Base-by-base conservation (phyloP, 2,888 invertebrate species). In the Mesorhabditis spiculigera region DNA sequence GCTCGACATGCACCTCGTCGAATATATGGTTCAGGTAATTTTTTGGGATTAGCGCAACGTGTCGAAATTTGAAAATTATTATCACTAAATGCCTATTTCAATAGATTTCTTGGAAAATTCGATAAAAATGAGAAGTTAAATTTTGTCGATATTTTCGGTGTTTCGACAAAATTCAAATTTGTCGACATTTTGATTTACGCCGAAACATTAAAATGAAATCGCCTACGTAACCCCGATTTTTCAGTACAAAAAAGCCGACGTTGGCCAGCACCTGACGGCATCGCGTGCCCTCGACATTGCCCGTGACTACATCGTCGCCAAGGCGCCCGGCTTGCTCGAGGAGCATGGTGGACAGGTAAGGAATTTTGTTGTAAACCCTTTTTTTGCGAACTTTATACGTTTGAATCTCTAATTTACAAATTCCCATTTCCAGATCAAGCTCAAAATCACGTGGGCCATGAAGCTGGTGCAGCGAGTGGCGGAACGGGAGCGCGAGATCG, bases 371-470 rank as follows among this genome's bases (percentile, higher is more conserved):
- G 28, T 28, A 28, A 28, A 28, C 28, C 28, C 28, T 28, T 28
- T 28, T 28, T 28, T 28, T 28, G 28, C 28, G 28, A 28, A 28
- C 28, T 28, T 28, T 28, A 28, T 28, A 28, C 28, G 28, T 28
- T 28, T 28, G 1, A 28, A 28, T 28, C 28, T 50, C 58, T 50
- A n/a, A 50, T 13, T 10, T 50, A 50, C 8, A 3, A 50, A 50
- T 50, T 50, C 44, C 79, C 28, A 13, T 50, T 50, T 50, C 58
- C n/a, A 50, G 58, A n/a, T 87, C n/a, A 86, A 85, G 50, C 80
- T 87, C 42, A 87, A 86, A 73, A 75, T 83, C 44, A 86, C 87
- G 4, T 87, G 87, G 87, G 87, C 87, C 13, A 87, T 83, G 81
- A 85, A 85, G 72, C 68, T 82, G 67, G 81, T 83, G 6, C 68